Evolutionary conservation across 2,113 vertebrate genomes (phyloP), one percentile per base, ranked within the genome.

Genomic region (Edolisoma coerulescens): DNA sequence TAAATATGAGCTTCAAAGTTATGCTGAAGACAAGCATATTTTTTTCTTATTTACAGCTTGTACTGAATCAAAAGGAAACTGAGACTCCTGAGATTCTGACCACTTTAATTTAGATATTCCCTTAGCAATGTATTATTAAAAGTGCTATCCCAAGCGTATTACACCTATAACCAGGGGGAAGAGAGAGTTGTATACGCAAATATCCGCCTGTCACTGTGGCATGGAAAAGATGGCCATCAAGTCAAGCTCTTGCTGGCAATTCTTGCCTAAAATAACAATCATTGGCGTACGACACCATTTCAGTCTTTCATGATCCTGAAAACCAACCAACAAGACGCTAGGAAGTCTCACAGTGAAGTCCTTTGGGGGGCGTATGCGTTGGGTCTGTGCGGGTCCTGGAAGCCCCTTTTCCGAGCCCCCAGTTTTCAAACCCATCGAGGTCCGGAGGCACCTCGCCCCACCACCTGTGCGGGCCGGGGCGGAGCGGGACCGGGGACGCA

Each of bases 391-490:
- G 37, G 8, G 1, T 8, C 10, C 63, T 11, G 37, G 16, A 10
- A 60, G 35, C 11, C 22, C 16, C 13, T 59, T 56, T 73, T 30
- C n/a, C 9, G 24, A 76, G 11, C 10, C 9, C 33, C 9, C 16
- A 1, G 8, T 8, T 68, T 68, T 37, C 50, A 49, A 20, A 30
- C 24, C 32, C 6, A 19, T 2, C 13, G 30, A 23, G 27, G 4
- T 3, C n/a, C 17, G 5, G 7, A 5, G 19, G 41, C 19, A 7
- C 41, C 30, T 28, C 20, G 23, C 7, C 13, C 39, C 26, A 1
- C 3, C 18, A 1, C 21, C 56, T 2, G 54, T 1, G 28, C 7
- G 4, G 35, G 3, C 22, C 30, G n/a, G 12, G 19, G 7, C n/a
- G 11, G 10, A 22, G 26, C 7, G 0, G 7, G 4, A 8, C 44